Evolutionary conservation across 2,888 invertebrate species (phyloP).

Genomic region (Tenthredo amoena): DNA sequence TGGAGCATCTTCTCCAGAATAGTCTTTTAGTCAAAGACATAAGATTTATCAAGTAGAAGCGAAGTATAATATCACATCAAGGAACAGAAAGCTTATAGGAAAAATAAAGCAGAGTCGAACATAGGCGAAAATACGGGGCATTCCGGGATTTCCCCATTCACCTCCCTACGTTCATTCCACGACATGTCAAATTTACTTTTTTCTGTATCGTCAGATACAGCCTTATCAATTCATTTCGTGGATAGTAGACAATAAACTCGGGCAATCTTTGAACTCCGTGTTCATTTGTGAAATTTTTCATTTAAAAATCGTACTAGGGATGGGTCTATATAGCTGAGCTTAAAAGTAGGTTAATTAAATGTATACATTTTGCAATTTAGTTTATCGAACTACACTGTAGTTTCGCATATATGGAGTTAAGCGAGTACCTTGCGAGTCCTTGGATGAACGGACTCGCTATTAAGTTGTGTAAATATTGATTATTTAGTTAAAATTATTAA

Average conservation of each 20-base stretch:
- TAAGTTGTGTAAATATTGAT: slow-evolving; percentile 54
- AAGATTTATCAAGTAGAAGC: not conserved
- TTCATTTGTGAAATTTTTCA: not conserved
- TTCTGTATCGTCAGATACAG: not conserved
- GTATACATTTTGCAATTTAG: not conserved
- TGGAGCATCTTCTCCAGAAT: slow-evolving; percentile 77
- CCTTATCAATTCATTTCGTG: not conserved
- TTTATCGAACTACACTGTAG: not conserved
- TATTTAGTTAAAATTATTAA: slow-evolving; percentile 33
- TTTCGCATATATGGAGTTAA: not conserved
- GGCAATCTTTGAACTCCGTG: not conserved
- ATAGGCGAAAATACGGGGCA: slow-evolving; percentile 13
- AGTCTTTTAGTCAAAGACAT: slow-evolving; percentile 52
- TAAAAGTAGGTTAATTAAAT: not conserved
- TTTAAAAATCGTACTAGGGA: not conserved
- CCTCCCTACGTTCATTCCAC: not conserved
- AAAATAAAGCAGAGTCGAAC: not conserved
- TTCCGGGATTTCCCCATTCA: not conserved
- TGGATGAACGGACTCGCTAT: slow-evolving; percentile 39
- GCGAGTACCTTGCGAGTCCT: slow-evolving; percentile 33
- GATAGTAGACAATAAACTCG: not conserved
- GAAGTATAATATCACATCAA: not conserved
- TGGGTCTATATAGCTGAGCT: not conserved
- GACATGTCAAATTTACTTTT: not conserved
- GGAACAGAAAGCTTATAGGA: slow-evolving; percentile 1